A percentile compares a stretch with the other conserved stretches of the same genome.
phyloP scores from a whole-genome alignment of 2,113 vertebrate species.

The Onychostruthus taczanowskii region DNA sequence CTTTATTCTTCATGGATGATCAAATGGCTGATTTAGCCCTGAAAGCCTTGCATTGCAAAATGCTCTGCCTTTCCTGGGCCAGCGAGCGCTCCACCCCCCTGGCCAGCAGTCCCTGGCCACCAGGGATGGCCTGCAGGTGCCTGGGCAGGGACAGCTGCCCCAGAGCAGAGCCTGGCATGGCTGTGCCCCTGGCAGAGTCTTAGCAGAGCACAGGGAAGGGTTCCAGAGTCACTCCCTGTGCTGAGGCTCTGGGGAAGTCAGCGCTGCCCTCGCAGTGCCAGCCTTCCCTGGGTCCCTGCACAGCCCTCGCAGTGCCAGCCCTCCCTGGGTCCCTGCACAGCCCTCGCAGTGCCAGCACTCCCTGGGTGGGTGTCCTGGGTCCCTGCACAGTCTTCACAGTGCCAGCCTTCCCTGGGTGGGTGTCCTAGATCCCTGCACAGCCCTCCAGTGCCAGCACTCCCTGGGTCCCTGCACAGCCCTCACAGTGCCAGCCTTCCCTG shows the following conservation, averaged over 20 bases:
- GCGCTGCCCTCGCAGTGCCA: no score
- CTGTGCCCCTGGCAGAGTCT: rapidly evolving
- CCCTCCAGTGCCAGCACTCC: neutral
- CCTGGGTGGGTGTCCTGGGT: no score
- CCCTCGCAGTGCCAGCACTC: no score
- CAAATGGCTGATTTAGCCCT: neutral
- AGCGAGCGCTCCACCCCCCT: rapidly evolving
- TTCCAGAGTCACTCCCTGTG: rapidly evolving
- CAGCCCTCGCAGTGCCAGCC: no score
- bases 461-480: rapidly evolving
- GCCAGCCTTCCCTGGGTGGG: neutral
- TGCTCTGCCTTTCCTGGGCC: rapidly evolving
- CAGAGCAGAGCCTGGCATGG: neutral
- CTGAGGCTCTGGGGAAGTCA: neutral
- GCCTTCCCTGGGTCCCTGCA: neutral
- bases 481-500: neutral
- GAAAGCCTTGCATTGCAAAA: neutral
- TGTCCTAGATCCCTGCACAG: rapidly evolving
- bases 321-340: no score
- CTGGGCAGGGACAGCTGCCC: neutral
- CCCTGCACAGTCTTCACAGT: neutral
- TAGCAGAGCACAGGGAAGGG: neutral
- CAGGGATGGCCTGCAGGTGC: rapidly evolving
- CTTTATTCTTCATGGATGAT: neutral
- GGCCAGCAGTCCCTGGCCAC: rapidly evolving